Base-by-base conservation (phyloP, 2,113 vertebrate species). In the Petromus typicus region DNA sequence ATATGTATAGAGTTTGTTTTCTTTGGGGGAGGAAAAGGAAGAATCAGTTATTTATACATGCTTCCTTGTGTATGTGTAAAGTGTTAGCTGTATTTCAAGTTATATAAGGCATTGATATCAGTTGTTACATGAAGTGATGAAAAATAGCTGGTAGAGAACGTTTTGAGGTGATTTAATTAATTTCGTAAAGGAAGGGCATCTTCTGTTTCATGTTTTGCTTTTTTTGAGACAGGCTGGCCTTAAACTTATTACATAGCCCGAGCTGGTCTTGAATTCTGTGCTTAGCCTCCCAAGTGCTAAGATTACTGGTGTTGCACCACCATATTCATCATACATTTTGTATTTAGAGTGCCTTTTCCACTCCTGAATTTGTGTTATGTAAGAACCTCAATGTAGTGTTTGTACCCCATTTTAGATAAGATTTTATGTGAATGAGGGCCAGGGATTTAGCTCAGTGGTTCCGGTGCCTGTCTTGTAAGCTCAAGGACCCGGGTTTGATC, bases 401-500 rank as follows among this genome's bases (percentile, higher is more conserved):
- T 71, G 10, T 75, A 6, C 23, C 61, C 27, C 12, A 2, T 85
- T 95, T 81, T 89, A 78, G 86, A 40, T 56, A 93, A 56, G 32
- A 78, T 89, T 90, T 94, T 89, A 73, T 12, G 34, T 66, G 16
- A 94, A 82, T 86, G 90, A 88, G n/a, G n/a, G n/a, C n/a, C n/a
- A n/a, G n/a, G n/a, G n/a, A n/a, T n/a, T n/a, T n/a, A n/a, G n/a
- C n/a, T n/a, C n/a, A n/a, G n/a, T n/a, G n/a, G n/a, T n/a, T n/a
- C n/a, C n/a, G n/a, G n/a, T n/a, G n/a, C n/a, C n/a, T n/a, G n/a
- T n/a, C n/a, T n/a, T n/a, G n/a, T n/a, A n/a, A n/a, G n/a, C n/a
- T n/a, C n/a, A n/a, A n/a, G n/a, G n/a, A n/a, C n/a, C n/a, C n/a
- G n/a, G n/a, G n/a, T n/a, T n/a, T n/a, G n/a, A n/a, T n/a, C n/a